Percentiles rank a stretch among this genome's conserved stretches.
These are phyloP conservation scores for Nephrotoma flavescens DNA, from an alignment of 2,888 invertebrate species.

Conservation along the genomic window DNA sequence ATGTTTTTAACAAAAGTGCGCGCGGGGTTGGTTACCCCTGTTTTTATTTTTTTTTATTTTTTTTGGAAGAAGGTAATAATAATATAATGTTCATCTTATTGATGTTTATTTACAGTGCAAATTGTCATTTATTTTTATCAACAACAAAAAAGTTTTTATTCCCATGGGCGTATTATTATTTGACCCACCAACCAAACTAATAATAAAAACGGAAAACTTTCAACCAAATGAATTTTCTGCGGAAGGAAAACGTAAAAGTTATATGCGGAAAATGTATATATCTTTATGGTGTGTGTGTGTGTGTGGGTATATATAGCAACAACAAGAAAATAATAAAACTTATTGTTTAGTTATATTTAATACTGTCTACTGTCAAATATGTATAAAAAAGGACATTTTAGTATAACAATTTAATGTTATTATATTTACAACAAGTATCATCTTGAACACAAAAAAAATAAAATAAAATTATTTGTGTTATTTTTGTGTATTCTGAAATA, in stretches of 20 bases:
- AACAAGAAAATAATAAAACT: not conserved
- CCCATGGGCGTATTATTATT: not conserved
- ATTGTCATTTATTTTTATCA: not conserved
- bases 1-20: not conserved
- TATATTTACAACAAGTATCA: not conserved
- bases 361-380: not conserved
- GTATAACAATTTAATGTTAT: conserved; percentile 2
- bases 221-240: not conserved
- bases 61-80: not conserved
- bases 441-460: not conserved
- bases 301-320: not conserved
- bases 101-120: not conserved
- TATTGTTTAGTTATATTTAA: conserved; percentile 1
- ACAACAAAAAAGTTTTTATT: not conserved
- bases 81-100: not conserved
- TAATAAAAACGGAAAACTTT: not conserved
- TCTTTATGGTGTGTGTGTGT: not conserved
- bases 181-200: conserved; percentile 2
- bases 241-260: not conserved
- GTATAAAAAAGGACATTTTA: conserved; percentile 3
- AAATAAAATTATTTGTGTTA: not conserved
- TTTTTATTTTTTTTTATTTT: not conserved
- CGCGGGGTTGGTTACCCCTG: not conserved
- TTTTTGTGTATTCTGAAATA: not conserved
- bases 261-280: not conserved